phyloP scores from a whole-genome alignment of 2,113 vertebrate species.

The Girardinichthys multiradiatus region DNA sequence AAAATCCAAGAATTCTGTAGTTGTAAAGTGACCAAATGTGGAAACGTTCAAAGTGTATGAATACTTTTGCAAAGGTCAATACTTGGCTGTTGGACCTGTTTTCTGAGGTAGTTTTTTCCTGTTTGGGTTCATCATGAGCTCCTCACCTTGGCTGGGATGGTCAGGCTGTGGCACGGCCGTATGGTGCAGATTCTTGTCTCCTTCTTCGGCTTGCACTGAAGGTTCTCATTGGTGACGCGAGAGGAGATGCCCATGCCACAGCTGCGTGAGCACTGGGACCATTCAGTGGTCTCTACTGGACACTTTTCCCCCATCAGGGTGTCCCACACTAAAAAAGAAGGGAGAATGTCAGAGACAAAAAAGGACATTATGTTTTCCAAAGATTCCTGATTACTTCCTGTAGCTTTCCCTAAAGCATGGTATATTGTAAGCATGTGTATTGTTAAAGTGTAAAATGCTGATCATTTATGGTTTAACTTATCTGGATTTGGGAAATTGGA shows the following conservation, averaged over 20 bases:
- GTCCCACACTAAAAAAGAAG: slow-evolving; percentile 60
- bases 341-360: not conserved
- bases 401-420: no score
- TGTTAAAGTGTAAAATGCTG: no score
- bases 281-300: slow-evolving; percentile 75
- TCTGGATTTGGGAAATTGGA: no score
- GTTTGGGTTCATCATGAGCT: not conserved
- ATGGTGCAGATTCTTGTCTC: slow-evolving; percentile 82
- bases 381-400: not conserved
- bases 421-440: no score
- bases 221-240: slow-evolving; percentile 80
- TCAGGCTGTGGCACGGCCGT: slow-evolving; percentile 72
- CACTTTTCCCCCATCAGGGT: slow-evolving; percentile 58
- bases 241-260: slow-evolving; percentile 78
- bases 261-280: slow-evolving; percentile 82
- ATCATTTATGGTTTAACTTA: no score
- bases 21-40: no score
- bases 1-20: no score
- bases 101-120: not conserved
- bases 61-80: no score
- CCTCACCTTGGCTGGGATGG: slow-evolving; percentile 75
- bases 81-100: slow-evolving; percentile 15
- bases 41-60: no score
- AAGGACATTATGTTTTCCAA: not conserved
- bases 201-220: slow-evolving; percentile 79